Conservation (phyloP, 2,113 vertebrate species). For the Tringa solitaria region DNA sequence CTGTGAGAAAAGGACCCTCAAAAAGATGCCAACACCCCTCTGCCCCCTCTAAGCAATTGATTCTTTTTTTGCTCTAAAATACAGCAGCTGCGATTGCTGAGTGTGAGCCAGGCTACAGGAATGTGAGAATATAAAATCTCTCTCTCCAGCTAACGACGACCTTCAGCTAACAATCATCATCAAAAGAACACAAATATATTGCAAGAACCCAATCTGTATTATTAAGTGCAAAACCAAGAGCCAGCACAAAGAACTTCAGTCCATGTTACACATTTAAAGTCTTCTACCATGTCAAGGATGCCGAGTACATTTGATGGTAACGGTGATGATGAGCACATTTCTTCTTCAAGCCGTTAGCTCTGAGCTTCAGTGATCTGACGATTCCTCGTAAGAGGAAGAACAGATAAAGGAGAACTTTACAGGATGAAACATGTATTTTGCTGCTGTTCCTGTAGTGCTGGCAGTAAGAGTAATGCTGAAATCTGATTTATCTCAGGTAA, state of each 20-base stretch:
- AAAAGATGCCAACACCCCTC: neutral
- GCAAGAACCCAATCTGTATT: neutral
- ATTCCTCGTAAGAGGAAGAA: neutral
- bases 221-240: conserved; percentile 24
- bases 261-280: neutral
- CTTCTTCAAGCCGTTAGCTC: neutral
- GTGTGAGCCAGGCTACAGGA: neutral
- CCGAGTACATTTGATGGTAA: neutral
- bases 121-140: neutral
- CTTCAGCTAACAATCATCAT: neutral
- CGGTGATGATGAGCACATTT: neutral
- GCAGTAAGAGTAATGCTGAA: neutral
- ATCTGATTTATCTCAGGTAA: neutral
- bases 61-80: neutral
- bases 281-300: too few species aligned
- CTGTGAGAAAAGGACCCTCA: neutral
- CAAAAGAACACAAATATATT: neutral
- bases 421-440: neutral
- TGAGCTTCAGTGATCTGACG: neutral
- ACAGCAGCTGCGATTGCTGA: fast-evolving
- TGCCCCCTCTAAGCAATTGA: neutral
- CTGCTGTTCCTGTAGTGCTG: neutral
- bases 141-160: neutral
- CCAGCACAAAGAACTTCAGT: neutral
- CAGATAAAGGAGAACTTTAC: neutral